Percentiles rank a stretch among this genome's conserved stretches.
These are phyloP conservation scores for Ophion slaviceki DNA, from an alignment of 2,888 invertebrate species.

Conservation along the genomic window DNA sequence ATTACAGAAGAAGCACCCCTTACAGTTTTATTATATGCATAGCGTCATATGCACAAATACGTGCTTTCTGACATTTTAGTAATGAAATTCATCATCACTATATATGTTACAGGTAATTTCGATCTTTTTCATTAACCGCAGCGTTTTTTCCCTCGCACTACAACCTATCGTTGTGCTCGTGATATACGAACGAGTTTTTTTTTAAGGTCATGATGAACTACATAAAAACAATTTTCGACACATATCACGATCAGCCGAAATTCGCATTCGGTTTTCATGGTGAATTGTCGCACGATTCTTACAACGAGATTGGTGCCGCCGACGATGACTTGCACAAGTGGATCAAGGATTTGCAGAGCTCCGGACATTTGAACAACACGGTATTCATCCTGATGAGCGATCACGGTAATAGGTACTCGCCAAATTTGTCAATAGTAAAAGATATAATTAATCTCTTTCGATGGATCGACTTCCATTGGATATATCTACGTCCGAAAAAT, in stretches of 20 bases:
- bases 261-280: slow-evolving; percentile 95
- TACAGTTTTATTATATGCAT: too few species aligned
- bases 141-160: background rate
- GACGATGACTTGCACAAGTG: slow-evolving; percentile 90
- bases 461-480: background rate
- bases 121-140: background rate
- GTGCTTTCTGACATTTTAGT: too few species aligned
- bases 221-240: slow-evolving; percentile 85
- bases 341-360: slow-evolving; percentile 86
- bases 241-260: slow-evolving; percentile 89
- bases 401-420: slow-evolving; percentile 91
- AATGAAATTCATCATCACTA: background rate
- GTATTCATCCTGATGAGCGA: slow-evolving; percentile 96
- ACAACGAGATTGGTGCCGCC: slow-evolving; percentile 90
- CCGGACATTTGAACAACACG: slow-evolving; percentile 90
- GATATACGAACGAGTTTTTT: background rate
- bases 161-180: background rate
- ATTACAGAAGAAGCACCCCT: too few species aligned
- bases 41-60: too few species aligned
- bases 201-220: slow-evolving; percentile 84
- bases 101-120: too few species aligned
- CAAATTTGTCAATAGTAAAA: background rate
- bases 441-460: background rate
- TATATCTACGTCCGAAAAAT: too few species aligned
- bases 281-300: slow-evolving; percentile 94